Evolutionary conservation across 2,797 vertebrate species (phyloP).

Genomic region (Chelon labrosus): DNA sequence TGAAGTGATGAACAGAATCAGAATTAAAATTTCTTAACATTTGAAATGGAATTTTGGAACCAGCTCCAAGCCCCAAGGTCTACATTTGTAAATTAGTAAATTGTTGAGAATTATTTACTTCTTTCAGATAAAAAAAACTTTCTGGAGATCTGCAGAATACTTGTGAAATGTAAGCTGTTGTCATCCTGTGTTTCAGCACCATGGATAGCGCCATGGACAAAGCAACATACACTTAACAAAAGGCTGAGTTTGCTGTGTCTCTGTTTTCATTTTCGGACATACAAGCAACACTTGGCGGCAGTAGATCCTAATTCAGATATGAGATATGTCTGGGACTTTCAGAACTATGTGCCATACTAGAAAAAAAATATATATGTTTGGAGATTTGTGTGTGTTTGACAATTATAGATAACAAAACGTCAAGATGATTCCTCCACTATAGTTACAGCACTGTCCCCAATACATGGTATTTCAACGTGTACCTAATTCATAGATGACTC

Average conservation of each 20-base stretch:
- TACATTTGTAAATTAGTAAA: no score
- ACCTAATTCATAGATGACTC: constrained; percentile 27
- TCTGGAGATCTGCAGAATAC: background rate
- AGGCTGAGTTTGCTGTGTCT: background rate
- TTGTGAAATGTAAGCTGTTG: background rate
- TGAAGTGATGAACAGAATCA: no score
- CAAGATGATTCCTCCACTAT: constrained; percentile 4
- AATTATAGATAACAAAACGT: no score
- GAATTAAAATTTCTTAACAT: no score
- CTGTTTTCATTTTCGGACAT: background rate
- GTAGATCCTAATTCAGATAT: background rate
- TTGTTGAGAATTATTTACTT: no score
- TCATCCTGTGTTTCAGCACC: constrained; percentile 40
- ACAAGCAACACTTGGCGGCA: background rate
- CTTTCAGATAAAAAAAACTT: background rate
- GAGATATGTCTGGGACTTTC: background rate
- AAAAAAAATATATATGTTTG: background rate
- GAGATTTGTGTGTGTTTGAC: background rate
- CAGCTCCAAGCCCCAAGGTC: no score
- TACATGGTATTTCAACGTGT: constrained; percentile 21
- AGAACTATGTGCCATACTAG: background rate
- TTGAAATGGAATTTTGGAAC: no score
- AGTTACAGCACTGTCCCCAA: constrained; percentile 6
- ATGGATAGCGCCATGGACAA: constrained; percentile 24
- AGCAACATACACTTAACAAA: background rate